Conservation (phyloP, 2,888 invertebrate genomes). For the Elgonia sp. region DNA sequence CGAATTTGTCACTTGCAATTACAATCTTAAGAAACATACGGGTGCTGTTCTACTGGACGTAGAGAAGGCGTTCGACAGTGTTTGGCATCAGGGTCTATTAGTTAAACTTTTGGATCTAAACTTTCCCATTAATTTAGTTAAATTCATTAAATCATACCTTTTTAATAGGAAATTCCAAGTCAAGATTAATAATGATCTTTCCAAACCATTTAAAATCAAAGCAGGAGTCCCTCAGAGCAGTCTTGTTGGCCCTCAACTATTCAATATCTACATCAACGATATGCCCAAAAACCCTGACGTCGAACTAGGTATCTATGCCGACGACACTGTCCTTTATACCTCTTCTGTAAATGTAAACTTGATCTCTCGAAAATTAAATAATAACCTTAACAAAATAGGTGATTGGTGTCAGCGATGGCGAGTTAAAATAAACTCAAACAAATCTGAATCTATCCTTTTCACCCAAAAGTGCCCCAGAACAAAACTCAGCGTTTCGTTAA, state of each 20-base stretch:
- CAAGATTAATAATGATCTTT: neutral
- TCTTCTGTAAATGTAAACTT: constrained; percentile 3
- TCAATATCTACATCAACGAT: too few species aligned
- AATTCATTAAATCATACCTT: constrained; percentile 25
- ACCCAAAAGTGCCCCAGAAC: neutral
- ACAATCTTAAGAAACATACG: constrained; percentile 74
- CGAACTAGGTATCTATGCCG: too few species aligned
- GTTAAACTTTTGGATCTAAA: neutral
- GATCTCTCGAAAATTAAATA: too few species aligned
- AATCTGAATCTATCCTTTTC: constrained; percentile 4
- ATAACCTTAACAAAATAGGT: too few species aligned
- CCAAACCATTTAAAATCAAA: neutral
- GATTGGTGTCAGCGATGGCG: too few species aligned
- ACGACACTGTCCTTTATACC: constrained; percentile 29
- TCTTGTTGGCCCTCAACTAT: too few species aligned
- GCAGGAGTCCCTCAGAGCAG: constrained; percentile 34
- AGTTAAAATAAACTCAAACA: too few species aligned
- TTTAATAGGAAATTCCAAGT: constrained; percentile 25
- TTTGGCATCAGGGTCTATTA: too few species aligned
- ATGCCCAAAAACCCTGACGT: too few species aligned
- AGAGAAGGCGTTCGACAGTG: too few species aligned
- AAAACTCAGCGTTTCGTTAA: neutral
- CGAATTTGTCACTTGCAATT: too few species aligned
- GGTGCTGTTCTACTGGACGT: constrained; percentile 75
- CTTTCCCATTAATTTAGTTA: neutral